phyloP scores from a whole-genome alignment of 2,888 invertebrate genomes.

The Ctenicera cuprea region DNA sequence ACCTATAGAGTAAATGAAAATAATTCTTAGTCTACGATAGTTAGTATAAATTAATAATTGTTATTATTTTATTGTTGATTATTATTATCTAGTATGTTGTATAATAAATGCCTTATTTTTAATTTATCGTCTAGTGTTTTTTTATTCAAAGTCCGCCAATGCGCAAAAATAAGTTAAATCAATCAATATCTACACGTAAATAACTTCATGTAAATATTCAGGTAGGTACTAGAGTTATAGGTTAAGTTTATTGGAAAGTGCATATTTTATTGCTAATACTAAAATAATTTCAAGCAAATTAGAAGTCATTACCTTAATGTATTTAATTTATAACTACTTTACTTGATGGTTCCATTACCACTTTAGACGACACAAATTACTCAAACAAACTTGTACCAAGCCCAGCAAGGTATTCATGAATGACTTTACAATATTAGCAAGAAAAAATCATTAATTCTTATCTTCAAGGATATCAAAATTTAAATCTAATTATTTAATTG shows the following conservation, averaged over 20 bases:
- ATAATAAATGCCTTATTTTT: constrained; percentile 72
- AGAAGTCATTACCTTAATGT: constrained; percentile 36
- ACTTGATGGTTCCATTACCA: constrained; percentile 17
- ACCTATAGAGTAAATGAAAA: constrained; percentile 47
- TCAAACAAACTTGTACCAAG: not conserved
- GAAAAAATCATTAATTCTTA: constrained; percentile 5
- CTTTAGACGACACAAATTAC: constrained; percentile 16
- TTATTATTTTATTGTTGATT: constrained; percentile 73
- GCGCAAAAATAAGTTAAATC: not conserved
- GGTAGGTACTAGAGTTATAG: not conserved
- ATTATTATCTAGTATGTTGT: constrained; percentile 71
- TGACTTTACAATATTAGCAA: constrained; percentile 3
- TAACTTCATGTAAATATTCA: not conserved
- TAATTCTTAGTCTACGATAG: constrained; percentile 39
- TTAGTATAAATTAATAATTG: constrained; percentile 70
- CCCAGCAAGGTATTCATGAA: not conserved
- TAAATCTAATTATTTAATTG: constrained; percentile 7
- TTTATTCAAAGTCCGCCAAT: not conserved
- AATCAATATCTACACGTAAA: not conserved
- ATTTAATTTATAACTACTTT: constrained; percentile 28
- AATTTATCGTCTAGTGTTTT: constrained; percentile 51
- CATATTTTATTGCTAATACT: constrained; percentile 33
- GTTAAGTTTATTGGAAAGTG: constrained; percentile 39
- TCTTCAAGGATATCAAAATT: constrained; percentile 12
- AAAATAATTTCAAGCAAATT: constrained; percentile 39